Evolutionary conservation across 2,888 invertebrate genomes (phyloP), one percentile per base, ranked within the genome.

Genomic region (Heliconius charithonia): DNA sequence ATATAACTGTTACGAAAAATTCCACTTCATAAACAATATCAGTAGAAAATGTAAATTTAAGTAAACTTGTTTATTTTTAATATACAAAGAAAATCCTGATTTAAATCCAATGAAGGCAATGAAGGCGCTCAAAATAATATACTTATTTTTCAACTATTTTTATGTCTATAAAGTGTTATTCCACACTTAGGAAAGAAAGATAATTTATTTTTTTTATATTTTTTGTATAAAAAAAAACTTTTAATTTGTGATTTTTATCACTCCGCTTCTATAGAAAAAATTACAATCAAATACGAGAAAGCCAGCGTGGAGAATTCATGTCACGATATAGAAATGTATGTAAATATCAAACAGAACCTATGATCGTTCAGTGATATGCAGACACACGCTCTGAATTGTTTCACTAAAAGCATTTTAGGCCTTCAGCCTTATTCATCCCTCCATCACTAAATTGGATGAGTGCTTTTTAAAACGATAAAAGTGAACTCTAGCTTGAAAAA

Each of bases 341-440:
- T 72, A 72, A 65, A 71, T 71, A 56, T 9, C 3, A 66, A 56
- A 25, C 27, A 45, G 65, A 41, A 51, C 41, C 19, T 66, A 51
- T 67, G 75, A 76, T 76, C 70, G 72, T 72, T 56, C 71, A 45
- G 77, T 25, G 65, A 27, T 77, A 77, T 77, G 77, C 77, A 72
- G 13, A n/a, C 51, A 65, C 77, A 77, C 72, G 77, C 65, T 19
- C 63, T 22, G 41, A 65, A 72, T 72, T 72, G 65, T 72, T 32
- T 51, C 37, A 72, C 77, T 77, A 77, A 77, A 77, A 77, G 77
- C 77, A 65, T 72, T 77, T 77, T 41, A 63, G 71, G 71, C 70
- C 62, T 63, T 73, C 73, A 62, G 62, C 41, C 32, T 56, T 72
- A 32, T 59, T 63, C 73, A 37, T 62, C 19, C 63, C 62, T 63